These are phyloP conservation scores for Chionis minor DNA, from an alignment of 2,113 vertebrate species.

Conservation along the genomic window DNA sequence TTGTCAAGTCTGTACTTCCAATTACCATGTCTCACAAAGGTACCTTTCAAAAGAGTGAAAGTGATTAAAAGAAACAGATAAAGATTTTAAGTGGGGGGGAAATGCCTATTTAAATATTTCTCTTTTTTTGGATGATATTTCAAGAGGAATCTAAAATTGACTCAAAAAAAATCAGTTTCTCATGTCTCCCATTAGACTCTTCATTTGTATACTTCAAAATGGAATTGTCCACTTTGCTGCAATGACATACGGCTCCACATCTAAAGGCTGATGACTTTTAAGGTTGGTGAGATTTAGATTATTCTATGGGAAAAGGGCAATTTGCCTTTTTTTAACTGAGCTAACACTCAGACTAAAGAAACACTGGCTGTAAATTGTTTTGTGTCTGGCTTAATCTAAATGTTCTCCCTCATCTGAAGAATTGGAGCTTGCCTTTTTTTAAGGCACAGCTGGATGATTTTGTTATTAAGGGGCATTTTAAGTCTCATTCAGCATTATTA, in stretches of 20 bases:
- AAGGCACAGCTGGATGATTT: background rate
- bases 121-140: background rate
- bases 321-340: background rate
- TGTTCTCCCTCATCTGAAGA: background rate
- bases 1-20: background rate
- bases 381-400: background rate
- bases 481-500: background rate
- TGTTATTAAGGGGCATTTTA: background rate
- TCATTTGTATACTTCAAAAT: background rate
- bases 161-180: background rate
- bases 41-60: background rate
- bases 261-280: background rate
- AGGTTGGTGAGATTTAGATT: background rate
- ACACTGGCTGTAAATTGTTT: background rate
- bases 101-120: background rate
- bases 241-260: background rate
- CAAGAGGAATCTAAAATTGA: background rate
- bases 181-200: background rate
- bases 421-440: background rate
- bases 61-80: background rate
- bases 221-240: background rate
- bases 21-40: background rate
- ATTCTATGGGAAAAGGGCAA: background rate
- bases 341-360: background rate
- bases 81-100: background rate